These are phyloP conservation scores for Nemotelus pantherinus DNA, from an alignment of 2,888 invertebrate species.

Conservation along the genomic window DNA sequence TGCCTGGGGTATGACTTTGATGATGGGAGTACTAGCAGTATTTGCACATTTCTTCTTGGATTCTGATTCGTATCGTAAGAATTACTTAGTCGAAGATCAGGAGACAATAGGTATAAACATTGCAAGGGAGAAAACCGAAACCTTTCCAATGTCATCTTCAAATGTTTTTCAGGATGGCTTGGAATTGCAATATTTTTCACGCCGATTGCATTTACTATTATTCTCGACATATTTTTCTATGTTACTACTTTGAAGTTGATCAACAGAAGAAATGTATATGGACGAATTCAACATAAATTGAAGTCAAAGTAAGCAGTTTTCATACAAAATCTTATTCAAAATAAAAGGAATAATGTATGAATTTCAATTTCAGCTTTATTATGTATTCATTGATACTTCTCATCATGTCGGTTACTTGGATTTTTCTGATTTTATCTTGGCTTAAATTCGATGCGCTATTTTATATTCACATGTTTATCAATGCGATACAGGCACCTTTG, in stretches of 20 bases:
- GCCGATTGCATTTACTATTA: conserved; percentile 81
- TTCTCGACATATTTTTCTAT: conserved; percentile 82
- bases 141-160: neutral
- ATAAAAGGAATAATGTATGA: neutral
- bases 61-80: conserved; percentile 69
- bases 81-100: conserved; percentile 70
- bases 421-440: conserved; percentile 81
- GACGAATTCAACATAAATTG: conserved; percentile 85
- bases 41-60: conserved; percentile 85
- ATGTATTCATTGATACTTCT: conserved; percentile 80
- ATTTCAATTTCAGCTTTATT: conserved; percentile 71
- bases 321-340: conserved; percentile 30
- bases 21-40: conserved; percentile 78
- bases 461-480: conserved; percentile 79
- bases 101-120: conserved; percentile 74
- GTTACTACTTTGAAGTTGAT: conserved; percentile 82
- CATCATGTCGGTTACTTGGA: conserved; percentile 80
- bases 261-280: conserved; percentile 83
- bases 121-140: neutral
- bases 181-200: conserved; percentile 86
- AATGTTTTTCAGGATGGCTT: conserved; percentile 71
- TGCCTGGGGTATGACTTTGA: conserved; percentile 78
- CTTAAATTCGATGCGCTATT: conserved; percentile 76
- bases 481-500: conserved; percentile 78
- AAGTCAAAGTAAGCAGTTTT: conserved; percentile 75